Base-by-base conservation (phyloP, 2,113 vertebrate genomes). In the Uropsilus gracilis region DNA sequence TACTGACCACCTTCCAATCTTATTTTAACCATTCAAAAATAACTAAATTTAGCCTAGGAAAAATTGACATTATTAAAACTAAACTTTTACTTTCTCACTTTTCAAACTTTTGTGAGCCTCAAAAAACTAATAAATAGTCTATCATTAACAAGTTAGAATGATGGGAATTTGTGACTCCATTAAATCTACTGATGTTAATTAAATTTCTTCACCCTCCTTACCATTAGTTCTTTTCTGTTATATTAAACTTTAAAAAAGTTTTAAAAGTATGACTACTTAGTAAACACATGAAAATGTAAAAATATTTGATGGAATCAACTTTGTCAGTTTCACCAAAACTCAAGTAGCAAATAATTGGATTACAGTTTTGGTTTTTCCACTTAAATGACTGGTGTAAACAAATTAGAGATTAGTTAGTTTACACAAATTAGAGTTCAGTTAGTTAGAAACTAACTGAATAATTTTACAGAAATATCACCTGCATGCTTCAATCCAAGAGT, bases 121-220 rank as follows among this genome's bases (percentile, higher is more conserved):
- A 18, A 86, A 90, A 3, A 37, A 88, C 76, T 34, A 32, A 53
- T 73, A 50, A 80, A n/a, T 39, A 85, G 8, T 48, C 6, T 18
- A 5, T 7, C 55, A 86, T 14, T 81, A 78, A n/a, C 42, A 50
- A 73, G 30, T 30, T 37, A 68, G 24, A 55, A 64, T 32, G 32
- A 28, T 3, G 39, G 10, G 63, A 71, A 11, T 42, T 3, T 72
- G 1, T 53, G 28, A 4, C 37, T 69, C 34, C 20, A 53, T 32
- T 78, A 72, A 73, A 55, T 63, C 87, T 87, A 69, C 72, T 89
- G 66, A 72, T 75, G 89, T 95, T 85, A 87, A 72, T 63, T 2
- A 72, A 34, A 30, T 92, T 94, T 42, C 68, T 97, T 97, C 97
- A 82, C 89, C 95, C 94, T 96, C 50, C 44, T 89, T 92, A 93